Base-by-base conservation (phyloP, 2,797 vertebrate species). In the Amphiprion clarkii region DNA sequence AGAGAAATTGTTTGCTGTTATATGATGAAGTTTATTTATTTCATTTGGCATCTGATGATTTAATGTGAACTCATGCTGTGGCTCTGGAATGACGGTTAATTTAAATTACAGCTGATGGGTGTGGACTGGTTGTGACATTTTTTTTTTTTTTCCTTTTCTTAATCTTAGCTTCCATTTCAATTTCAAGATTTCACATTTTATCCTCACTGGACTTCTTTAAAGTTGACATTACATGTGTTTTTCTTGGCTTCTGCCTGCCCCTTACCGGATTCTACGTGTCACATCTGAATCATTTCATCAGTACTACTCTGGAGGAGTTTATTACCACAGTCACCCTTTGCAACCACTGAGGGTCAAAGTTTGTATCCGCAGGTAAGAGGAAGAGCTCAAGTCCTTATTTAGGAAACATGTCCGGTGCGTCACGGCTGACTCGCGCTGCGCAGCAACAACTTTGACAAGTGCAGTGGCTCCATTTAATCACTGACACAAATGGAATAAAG, bases 401-500 rank as follows among this genome's bases (percentile, higher is more conserved):
- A 21, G 86, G 16, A 19, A 11, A 6, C 3, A 10, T 12, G 23
- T 86, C 74, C 76, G 78, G 73, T 0, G 82, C 75, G 88, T 88
- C 88, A 85, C 55, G 4, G 56, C 71, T 39, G 12, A 19, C 29
- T 39, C 21, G 0, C 6, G 23, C 48, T 31, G 59, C n/a, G 1
- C 5, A 58, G 65, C 19, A 23, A 19, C 59, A 13, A 72, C 57
- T 78, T 67, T 76, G 85, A 83, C 89, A 84, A 85, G 79, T 88
- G 83, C 74, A 6, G 40, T 53, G 19, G 44, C 62, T 67, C 63
- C 73, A 65, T 69, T 79, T 62, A 40, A 23, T 33, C 67, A 8
- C 52, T 46, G 71, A 49, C 4, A 27, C 80, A 25, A 52, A 76
- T 68, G 78, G 75, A 62, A 57, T 81, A 59, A 84, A 74, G 66